Conservation (phyloP, 2,113 vertebrate species). For the Cephalophus harveyi region DNA sequence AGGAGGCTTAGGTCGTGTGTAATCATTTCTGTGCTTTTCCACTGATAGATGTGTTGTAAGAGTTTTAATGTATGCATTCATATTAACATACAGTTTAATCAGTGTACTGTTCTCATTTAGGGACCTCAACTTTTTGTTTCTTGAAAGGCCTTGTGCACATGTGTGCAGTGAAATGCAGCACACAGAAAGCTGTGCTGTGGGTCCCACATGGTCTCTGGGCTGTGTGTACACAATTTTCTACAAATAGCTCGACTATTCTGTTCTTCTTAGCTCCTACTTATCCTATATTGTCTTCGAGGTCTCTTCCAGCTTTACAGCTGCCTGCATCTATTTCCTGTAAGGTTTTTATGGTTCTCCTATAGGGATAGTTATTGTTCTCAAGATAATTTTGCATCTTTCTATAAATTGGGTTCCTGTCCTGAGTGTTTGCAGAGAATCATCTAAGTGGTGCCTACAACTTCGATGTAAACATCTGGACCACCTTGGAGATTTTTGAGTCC, state of each 20-base stretch:
- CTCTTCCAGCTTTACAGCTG: neutral
- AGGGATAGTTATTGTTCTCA: neutral
- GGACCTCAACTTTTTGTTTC: neutral
- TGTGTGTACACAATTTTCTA: neutral
- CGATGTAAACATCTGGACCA: neutral
- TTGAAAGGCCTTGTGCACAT: rapidly evolving
- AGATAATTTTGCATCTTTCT: neutral
- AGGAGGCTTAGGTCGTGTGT: neutral
- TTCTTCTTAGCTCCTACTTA: neutral
- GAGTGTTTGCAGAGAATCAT: neutral
- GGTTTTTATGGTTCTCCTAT: neutral
- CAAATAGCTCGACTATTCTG: neutral
- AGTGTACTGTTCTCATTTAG: neutral
- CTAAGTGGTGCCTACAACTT: neutral
- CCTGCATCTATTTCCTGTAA: neutral
- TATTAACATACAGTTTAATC: neutral
- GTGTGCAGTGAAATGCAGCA: rapidly evolving
- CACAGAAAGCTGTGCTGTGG: rapidly evolving
- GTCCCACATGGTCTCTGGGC: rapidly evolving
- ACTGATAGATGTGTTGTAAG: neutral
- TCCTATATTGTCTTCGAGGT: rapidly evolving
- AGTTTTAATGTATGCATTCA: neutral
- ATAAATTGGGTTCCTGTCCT: neutral
- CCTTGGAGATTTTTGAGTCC: neutral
- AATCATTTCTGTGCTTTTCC: neutral